Base-by-base conservation (phyloP, 2,113 vertebrate species). In the Phalacrocorax pelagicus region DNA sequence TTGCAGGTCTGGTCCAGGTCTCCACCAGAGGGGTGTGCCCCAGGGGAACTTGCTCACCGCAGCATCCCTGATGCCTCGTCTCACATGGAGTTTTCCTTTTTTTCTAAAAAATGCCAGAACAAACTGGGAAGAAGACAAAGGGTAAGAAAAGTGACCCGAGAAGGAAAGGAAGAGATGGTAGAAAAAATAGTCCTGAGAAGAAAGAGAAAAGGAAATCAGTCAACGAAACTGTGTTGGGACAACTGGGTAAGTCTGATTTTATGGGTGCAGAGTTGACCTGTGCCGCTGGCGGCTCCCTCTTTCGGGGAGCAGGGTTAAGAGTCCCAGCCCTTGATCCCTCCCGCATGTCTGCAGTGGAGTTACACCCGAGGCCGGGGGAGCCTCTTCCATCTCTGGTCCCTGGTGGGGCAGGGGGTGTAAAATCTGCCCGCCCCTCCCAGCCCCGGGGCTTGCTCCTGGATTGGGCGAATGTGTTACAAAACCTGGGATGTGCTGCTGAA, bases 141-240 rank as follows among this genome's bases (percentile, higher is more conserved):
- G 98, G 98, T 97, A 99, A 98, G 97, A 99, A 98, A 98, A 98
- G 96, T 93, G 98, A 98, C 96, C 98, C 97, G 6, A 99, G 99
- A 97, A 99, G 98, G 95, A 99, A 98, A 98, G 98, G 98, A 92
- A 99, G 98, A 72, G 99, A 99, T 97, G 98, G 98, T 86, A 98
- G 98, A 95, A 99, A 98, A 97, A 98, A 86, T 97, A 99, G 99
- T 90, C 98, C 98, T 1, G 99, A 99, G 98, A 99, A 99, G 98
- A 99, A 99, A 97, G 99, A 99, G 96, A 98, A 98, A 96, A 98
- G 98, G 97, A 99, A 99, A 98, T 97, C 98, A 73, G 98, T 99
- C 89, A 98, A 98, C 19, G 98, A 98, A 95, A 99, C 99, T n/a
- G 98, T 99, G 36, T 98, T 99, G 91, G 99, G 98, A 98, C 99